A percentile compares a stretch with the other conserved stretches of the same genome.
Conservation (phyloP, 2,113 vertebrate genomes). For the Scomber scombrus region DNA sequence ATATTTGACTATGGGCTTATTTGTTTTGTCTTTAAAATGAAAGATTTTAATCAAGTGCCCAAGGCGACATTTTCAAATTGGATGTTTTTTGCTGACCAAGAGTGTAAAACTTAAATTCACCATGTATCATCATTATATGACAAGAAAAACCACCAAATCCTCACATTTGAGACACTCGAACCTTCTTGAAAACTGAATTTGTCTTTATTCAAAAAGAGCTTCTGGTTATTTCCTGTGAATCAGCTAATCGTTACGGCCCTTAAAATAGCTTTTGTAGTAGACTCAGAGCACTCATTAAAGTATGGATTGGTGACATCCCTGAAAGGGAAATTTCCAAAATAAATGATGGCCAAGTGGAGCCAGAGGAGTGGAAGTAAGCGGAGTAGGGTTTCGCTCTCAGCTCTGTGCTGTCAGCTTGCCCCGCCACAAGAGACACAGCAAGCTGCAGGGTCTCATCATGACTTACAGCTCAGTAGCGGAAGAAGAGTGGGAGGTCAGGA, state of each 20-base stretch:
- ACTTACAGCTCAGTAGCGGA: slow-evolving; percentile 16
- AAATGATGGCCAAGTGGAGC: slow-evolving; percentile 25
- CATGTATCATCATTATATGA: background rate
- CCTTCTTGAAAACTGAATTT: no score
- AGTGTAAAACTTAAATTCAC: no score
- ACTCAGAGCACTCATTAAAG: slow-evolving; percentile 9
- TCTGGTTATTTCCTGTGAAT: slow-evolving; percentile 2
- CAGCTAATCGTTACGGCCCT: background rate
- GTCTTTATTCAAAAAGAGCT: background rate
- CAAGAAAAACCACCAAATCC: background rate
- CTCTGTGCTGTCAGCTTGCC: slow-evolving; percentile 23
- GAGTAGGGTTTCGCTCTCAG: slow-evolving; percentile 11
- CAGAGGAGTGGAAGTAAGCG: slow-evolving; percentile 33
- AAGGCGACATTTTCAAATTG: no score
- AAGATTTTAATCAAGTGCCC: no score
- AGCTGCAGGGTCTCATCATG: slow-evolving; percentile 33
- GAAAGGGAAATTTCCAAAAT: slow-evolving; percentile 35
- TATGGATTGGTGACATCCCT: slow-evolving; percentile 32
- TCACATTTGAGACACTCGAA: background rate
- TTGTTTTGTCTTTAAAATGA: no score
- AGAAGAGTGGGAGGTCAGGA: slow-evolving; percentile 39
- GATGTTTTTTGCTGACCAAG: no score
- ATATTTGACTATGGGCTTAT: no score
- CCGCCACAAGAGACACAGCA: slow-evolving; percentile 17
- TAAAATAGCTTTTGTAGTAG: slow-evolving; percentile 22